A percentile compares a stretch with the other conserved stretches of the same genome.
Evolutionary conservation across 2,797 vertebrate genomes (phyloP).

Genomic region (Lepidocolaptes lacrymiger): DNA sequence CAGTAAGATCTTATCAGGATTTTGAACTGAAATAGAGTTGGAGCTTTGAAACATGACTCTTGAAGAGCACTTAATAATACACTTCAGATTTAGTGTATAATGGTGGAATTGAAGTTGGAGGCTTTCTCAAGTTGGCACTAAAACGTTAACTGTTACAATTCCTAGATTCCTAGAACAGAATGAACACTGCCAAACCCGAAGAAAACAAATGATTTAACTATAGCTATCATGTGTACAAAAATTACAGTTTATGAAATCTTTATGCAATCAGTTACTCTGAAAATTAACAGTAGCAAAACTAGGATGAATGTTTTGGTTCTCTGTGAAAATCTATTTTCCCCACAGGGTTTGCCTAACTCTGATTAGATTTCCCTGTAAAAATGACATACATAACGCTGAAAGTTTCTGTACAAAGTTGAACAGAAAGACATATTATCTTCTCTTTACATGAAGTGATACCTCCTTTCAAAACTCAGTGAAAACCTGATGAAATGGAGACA

Average conservation of each 20-base stretch:
- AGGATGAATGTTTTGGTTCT: background rate
- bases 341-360: background rate
- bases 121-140: background rate
- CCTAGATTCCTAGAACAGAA: background rate
- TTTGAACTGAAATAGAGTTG: background rate
- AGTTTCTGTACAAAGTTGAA: background rate
- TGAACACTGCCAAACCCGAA: background rate
- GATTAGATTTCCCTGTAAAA: background rate
- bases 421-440: background rate
- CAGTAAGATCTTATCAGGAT: background rate
- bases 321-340: background rate
- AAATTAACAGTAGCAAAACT: background rate
- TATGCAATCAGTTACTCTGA: background rate
- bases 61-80: slow-evolving; percentile 22
- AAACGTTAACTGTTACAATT: slow-evolving; percentile 19
- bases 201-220: slow-evolving; percentile 29
- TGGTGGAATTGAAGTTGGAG: slow-evolving; percentile 9
- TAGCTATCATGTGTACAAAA: slow-evolving; percentile 12
- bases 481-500: background rate
- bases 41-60: slow-evolving; percentile 38
- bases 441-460: background rate
- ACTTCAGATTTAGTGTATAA: background rate
- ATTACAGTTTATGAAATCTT: slow-evolving; percentile 16
- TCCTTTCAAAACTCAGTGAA: background rate
- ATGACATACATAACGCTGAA: background rate